A percentile compares a stretch with the other conserved stretches of the same genome.
These are phyloP conservation scores for Odontomyia ornata DNA, from an alignment of 2,888 invertebrate species.

Conservation along the genomic window DNA sequence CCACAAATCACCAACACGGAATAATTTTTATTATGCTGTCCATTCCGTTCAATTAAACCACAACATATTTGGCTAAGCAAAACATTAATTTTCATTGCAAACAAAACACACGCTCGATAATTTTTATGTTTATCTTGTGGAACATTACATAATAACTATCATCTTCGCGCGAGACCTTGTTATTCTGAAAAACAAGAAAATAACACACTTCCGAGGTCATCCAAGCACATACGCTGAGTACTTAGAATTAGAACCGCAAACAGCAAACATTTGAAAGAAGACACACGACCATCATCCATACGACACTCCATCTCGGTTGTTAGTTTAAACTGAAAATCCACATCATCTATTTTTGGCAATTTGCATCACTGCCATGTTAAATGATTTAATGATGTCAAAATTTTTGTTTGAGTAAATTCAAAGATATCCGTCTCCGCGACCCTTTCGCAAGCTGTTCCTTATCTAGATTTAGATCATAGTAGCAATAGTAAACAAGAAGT, in stretches of 20 bases:
- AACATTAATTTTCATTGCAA: neutral
- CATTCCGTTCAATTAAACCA: neutral
- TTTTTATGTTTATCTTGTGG: neutral
- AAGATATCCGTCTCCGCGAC: neutral
- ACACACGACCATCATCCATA: too few relatives aligned
- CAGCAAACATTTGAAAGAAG: neutral
- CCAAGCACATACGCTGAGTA: neutral
- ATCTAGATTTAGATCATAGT: too few relatives aligned
- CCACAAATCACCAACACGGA: too few relatives aligned
- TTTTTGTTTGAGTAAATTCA: neutral
- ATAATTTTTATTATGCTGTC: too few relatives aligned
- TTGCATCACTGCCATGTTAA: neutral
- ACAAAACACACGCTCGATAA: neutral
- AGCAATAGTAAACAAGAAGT: too few relatives aligned
- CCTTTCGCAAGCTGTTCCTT: neutral
- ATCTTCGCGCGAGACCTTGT: neutral
- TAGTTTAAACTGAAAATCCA: neutral
- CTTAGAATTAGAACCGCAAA: neutral
- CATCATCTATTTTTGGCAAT: neutral
- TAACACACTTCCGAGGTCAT: neutral
- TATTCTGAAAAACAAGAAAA: neutral
- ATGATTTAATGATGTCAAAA: neutral
- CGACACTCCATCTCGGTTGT: too few relatives aligned
- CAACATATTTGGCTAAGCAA: neutral
- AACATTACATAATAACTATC: neutral